phyloP scores from a whole-genome alignment of 1,140 invertebrate species.

The Zaprionus ghesquierei region DNA sequence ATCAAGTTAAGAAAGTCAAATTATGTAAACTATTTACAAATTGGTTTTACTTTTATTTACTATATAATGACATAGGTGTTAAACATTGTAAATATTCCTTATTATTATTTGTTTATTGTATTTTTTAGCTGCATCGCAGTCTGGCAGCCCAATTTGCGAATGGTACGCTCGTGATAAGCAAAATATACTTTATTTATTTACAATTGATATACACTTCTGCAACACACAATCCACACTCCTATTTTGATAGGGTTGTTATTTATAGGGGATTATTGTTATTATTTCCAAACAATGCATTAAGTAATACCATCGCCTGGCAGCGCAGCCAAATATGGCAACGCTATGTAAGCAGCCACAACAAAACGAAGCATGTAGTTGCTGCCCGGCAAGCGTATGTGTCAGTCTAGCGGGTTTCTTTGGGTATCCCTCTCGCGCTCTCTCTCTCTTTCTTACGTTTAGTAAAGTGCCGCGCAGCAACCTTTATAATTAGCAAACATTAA shows the following conservation, averaged over 20 bases:
- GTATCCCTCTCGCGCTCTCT: not conserved
- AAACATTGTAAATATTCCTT: not conserved
- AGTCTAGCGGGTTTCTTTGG: constrained; percentile 24
- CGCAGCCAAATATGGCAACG: constrained; percentile 9
- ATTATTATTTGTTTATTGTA: not conserved
- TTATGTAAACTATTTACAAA: not conserved
- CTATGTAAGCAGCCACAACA: constrained; percentile 25
- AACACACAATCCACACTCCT: too few species aligned
- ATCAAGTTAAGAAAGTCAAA: not conserved
- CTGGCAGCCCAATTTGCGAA: not conserved
- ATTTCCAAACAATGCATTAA: too few species aligned
- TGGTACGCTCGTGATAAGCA: not conserved
- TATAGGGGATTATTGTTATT: too few species aligned
- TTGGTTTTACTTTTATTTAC: not conserved
- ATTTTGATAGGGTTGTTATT: too few species aligned
- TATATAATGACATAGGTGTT: not conserved
- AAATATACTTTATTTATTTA: not conserved
- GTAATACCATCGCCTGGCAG: constrained; percentile 16
- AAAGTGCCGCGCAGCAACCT: constrained; percentile 55
- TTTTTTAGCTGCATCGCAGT: not conserved
- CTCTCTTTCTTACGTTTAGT: not conserved
- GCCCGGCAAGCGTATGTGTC: constrained; percentile 40
- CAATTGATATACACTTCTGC: not conserved
- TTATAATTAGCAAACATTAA: constrained; percentile 54
- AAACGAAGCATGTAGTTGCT: constrained; percentile 33